Evolutionary conservation across 2,113 vertebrate genomes (phyloP).

Genomic region (Lampris incognitus): DNA sequence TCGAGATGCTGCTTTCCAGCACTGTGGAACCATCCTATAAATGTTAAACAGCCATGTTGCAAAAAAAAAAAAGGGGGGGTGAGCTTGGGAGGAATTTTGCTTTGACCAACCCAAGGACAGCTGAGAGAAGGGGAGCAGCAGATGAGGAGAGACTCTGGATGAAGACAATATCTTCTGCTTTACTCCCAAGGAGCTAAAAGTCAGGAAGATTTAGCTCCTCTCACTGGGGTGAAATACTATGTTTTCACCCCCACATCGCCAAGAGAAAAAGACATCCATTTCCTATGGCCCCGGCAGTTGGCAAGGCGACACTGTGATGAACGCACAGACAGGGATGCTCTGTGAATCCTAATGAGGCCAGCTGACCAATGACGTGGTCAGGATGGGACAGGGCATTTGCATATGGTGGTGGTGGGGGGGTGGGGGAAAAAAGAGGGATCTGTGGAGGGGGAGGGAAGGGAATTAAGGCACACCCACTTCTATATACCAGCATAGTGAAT

Average conservation of each 20-base stretch:
- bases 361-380: conserved; percentile 55
- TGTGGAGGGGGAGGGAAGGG: neutral
- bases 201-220: conserved; percentile 59
- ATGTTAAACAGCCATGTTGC: conserved; percentile 6
- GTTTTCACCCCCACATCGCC: conserved; percentile 70
- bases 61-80: conserved; percentile 8
- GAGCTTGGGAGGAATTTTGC: conserved; percentile 18
- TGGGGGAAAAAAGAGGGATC: neutral
- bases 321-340: conserved; percentile 51
- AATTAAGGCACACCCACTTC: neutral
- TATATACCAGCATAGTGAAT: neutral
- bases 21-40: neutral
- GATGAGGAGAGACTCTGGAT: conserved; percentile 19
- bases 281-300: conserved; percentile 57
- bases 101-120: conserved; percentile 44
- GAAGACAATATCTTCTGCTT: conserved; percentile 39
- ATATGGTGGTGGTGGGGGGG: conserved; percentile 2
- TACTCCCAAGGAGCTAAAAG: conserved; percentile 49
- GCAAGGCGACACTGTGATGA: conserved; percentile 70
- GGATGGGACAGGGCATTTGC: conserved; percentile 36
- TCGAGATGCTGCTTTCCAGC: neutral
- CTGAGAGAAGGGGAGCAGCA: neutral
- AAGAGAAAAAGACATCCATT: conserved; percentile 66
- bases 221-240: conserved; percentile 63
- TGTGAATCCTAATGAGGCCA: conserved; percentile 61